Conservation (phyloP, 2,888 invertebrate genomes). For the Andrena hattorfiana region DNA sequence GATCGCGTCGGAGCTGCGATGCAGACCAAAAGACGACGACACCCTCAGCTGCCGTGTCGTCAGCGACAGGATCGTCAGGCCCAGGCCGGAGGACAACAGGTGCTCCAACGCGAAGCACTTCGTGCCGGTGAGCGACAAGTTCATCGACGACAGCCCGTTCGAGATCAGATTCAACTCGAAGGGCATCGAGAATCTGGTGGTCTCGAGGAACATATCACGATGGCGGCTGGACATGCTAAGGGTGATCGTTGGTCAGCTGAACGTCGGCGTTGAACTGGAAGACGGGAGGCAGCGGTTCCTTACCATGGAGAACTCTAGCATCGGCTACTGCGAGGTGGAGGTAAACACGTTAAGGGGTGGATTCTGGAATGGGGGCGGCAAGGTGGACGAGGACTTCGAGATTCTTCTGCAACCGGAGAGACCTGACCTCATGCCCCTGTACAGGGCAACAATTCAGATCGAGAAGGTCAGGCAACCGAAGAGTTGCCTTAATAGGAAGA, state of each 20-base stretch:
- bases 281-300: conserved; percentile 39
- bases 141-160: conserved; percentile 57
- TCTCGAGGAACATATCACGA: conserved; percentile 60
- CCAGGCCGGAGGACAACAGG: not conserved
- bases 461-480: conserved; percentile 53
- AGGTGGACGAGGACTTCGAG: not conserved
- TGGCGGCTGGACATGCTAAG: conserved; percentile 67
- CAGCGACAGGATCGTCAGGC: conserved; percentile 34
- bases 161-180: conserved; percentile 65
- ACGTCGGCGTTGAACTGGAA: conserved; percentile 55
- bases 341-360: conserved; percentile 37
- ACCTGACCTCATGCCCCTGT: not conserved
- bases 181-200: conserved; percentile 69
- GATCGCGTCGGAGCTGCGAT: conserved; percentile 54
- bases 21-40: conserved; percentile 60
- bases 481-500: conserved; percentile 46
- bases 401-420: conserved; percentile 42
- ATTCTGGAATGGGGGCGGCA: not conserved
- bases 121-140: conserved; percentile 28
- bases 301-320: conserved; percentile 58
- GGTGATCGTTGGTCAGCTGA: conserved; percentile 60
- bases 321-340: conserved; percentile 61
- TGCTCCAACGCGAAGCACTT: conserved; percentile 51
- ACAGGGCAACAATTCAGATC: conserved; percentile 12
- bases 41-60: conserved; percentile 54